Evolutionary conservation across 2,888 invertebrate genomes (phyloP).

Genomic region (Athalia circularis): DNA sequence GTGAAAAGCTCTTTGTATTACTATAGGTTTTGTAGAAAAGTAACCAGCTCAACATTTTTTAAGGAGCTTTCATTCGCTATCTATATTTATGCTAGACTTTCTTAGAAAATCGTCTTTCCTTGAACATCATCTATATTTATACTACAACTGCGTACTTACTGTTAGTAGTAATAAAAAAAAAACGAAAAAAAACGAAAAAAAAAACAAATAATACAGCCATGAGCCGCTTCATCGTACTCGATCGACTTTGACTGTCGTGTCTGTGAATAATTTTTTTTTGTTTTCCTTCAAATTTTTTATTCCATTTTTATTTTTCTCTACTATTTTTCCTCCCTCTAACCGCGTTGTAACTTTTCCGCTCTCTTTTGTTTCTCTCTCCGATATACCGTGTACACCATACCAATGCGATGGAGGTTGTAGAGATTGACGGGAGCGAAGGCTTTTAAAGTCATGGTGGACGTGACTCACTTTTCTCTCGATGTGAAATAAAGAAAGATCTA

Average conservation of each 20-base stretch:
- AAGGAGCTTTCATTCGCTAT: too few relatives aligned
- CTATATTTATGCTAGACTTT: too few relatives aligned
- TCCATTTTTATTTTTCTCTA: neutral
- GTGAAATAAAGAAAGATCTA: conserved; percentile 28
- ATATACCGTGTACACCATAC: neutral
- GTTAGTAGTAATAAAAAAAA: neutral
- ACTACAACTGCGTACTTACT: too few relatives aligned
- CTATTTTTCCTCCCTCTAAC: neutral
- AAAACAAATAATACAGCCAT: neutral
- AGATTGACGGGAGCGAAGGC: conserved; percentile 9
- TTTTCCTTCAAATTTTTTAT: neutral
- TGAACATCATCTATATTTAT: too few relatives aligned
- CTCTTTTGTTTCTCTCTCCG: neutral
- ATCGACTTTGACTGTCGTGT: neutral
- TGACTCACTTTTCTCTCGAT: conserved; percentile 9
- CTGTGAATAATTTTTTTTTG: neutral
- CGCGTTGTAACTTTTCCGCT: neutral
- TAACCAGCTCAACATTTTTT: too few relatives aligned
- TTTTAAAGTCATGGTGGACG: conserved; percentile 30
- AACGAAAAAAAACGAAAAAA: neutral
- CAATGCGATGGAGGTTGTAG: neutral
- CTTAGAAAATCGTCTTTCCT: too few relatives aligned
- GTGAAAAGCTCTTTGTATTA: too few relatives aligned
- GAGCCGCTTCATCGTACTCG: neutral
- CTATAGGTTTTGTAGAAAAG: too few relatives aligned